A percentile compares a stretch with the other conserved stretches of the same genome.
Evolutionary conservation across 2,888 invertebrate genomes (phyloP).

Genomic region (Antheraea assamensis): DNA sequence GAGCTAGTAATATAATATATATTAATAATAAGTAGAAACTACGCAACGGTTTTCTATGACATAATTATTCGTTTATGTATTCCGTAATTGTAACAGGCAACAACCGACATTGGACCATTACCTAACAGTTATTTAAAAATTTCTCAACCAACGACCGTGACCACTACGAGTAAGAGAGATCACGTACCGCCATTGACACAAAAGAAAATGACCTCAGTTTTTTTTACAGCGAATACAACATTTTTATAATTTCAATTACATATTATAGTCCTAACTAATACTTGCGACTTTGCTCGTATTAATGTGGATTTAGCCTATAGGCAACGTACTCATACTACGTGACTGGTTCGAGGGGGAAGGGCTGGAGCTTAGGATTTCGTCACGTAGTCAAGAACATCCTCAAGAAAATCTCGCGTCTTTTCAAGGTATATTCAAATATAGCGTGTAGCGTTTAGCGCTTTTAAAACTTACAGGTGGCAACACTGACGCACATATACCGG

Average conservation of each 20-base stretch:
- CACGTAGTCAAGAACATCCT: no score
- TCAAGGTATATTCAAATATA: no score
- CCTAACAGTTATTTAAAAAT: constrained; percentile 31
- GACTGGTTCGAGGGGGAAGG: no score
- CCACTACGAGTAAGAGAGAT: constrained; percentile 29
- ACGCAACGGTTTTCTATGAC: neutral
- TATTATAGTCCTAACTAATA: neutral
- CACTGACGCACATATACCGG: no score
- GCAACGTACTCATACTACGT: no score
- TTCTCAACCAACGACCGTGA: constrained; percentile 36
- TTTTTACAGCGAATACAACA: neutral
- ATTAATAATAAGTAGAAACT: neutral
- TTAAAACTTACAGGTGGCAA: no score
- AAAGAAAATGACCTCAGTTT: constrained; percentile 30
- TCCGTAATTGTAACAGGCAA: constrained; percentile 20
- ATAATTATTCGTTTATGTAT: constrained; percentile 14
- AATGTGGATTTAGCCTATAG: no score
- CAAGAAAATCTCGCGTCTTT: no score
- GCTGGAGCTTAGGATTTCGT: no score
- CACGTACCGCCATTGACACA: constrained; percentile 37
- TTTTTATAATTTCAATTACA: constrained; percentile 1
- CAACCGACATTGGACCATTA: constrained; percentile 30
- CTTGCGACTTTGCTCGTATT: no score
- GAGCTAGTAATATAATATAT: neutral
- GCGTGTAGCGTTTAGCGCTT: no score